A percentile compares a stretch with the other conserved stretches of the same genome.
phyloP scores from a whole-genome alignment of 2,888 invertebrate species.

The Polyommatus icarus region DNA sequence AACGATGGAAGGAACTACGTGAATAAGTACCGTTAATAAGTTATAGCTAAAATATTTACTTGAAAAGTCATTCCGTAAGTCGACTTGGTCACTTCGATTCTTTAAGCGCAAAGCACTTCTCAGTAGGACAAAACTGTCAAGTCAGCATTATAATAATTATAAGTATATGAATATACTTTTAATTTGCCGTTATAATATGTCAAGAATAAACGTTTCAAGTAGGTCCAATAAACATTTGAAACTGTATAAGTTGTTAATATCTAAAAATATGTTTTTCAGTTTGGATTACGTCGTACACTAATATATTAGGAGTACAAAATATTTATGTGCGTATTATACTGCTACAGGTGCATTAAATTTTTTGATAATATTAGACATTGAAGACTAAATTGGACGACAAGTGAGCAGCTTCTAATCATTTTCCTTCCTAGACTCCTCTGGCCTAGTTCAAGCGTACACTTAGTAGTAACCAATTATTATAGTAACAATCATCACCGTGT shows the following conservation, averaged over 20 bases:
- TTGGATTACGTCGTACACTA: slow-evolving; percentile 10
- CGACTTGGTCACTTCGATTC: slow-evolving; percentile 1
- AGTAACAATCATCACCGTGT: background rate
- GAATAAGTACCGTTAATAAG: background rate
- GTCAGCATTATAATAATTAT: background rate
- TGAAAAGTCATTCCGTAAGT: background rate
- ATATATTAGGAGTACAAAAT: slow-evolving; percentile 8
- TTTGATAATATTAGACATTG: slow-evolving; percentile 3
- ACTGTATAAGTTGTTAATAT: slow-evolving; percentile 16
- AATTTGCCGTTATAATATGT: background rate
- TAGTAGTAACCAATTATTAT: background rate
- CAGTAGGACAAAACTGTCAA: background rate
- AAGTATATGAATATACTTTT: background rate
- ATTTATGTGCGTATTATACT: slow-evolving; percentile 16
- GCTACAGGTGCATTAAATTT: slow-evolving; percentile 16
- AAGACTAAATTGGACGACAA: slow-evolving; percentile 26
- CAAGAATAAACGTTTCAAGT: slow-evolving; percentile 6
- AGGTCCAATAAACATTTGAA: slow-evolving; percentile 14
- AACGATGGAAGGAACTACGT: background rate
- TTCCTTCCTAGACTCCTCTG: background rate
- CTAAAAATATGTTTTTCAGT: slow-evolving; percentile 22
- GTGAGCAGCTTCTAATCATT: slow-evolving; percentile 10
- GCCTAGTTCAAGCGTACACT: background rate
- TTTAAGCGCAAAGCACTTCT: background rate
- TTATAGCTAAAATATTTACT: slow-evolving; percentile 8